Base-by-base conservation (phyloP, 1,140 invertebrate genomes). In the Ericerus pela region DNA sequence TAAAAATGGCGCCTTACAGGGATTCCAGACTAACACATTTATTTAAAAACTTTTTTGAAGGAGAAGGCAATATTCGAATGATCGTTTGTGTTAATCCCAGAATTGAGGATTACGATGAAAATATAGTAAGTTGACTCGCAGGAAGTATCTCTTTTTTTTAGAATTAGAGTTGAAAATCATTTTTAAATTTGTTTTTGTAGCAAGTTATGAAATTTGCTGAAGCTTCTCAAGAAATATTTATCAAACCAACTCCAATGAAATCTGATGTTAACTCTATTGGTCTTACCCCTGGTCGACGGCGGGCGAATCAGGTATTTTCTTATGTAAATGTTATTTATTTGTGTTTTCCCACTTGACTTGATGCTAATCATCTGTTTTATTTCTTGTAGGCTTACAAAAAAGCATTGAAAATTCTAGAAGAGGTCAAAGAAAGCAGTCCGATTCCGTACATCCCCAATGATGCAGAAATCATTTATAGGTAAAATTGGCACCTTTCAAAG, bases 11-110 rank as follows among this genome's bases (percentile, higher is more conserved):
- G 2, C 93, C 95, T 0, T 99, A 96, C 70, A 70, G 96, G 26
- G 93, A 98, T 65, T 90, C 88, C 0, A 92, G 94, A 66, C 75
- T 99, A 1, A 99, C 96, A 2, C 86, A 94, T 70, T 75, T 98
- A 41, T 98, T 99, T 67, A 98, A 98, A 69, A 96, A 87, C 66
- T 99, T 88, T 69, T 98, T 99, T 71, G 96, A 98, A 70, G 95
- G 96, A 1, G 86, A 95, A 67, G 95, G 95, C 11, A 83, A 85
- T 64, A 90, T 99, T 0, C 74, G 84, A 57, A 99, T 99, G 95
- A 80, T 99, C 51, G 85, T 99, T 4, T 99, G 96, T 71, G 80
- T 95, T 6, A 99, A 98, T 75, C 96, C 95, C 0, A 77, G 81
- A 53, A 72, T 79, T 27, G 82, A 88, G 53, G 94, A 99, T 69